Base-by-base conservation (phyloP, 2,113 vertebrate species). In the Varanus komodoensis region DNA sequence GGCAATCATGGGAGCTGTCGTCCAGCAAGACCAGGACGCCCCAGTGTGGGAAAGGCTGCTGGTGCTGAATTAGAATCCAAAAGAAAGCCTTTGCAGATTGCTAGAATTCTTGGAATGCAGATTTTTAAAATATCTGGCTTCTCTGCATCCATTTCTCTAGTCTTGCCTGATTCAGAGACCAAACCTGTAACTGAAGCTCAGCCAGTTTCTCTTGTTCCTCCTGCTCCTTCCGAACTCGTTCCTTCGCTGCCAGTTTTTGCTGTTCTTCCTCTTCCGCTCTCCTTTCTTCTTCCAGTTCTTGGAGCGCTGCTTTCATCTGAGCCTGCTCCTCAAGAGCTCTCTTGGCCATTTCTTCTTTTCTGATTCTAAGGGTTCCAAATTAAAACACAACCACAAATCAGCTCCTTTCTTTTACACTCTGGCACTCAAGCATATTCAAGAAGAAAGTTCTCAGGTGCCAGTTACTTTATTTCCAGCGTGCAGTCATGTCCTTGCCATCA, bases 131-230 rank as follows among this genome's bases (percentile, higher is more conserved):
- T 3, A 61, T 34, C n/a, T 21, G 64, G 57, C 57, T 21, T 64
- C 54, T 44, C 21, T n/a, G 5, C 12, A 48, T 12, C 61, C 64
- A 12, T 69, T 84, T 11, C 44, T n/a, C 44, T 32, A 12, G 38
- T 27, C 25, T 5, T 29, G 67, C 68, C 68, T 17, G 6, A 50
- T n/a, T 12, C 68, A 1, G 44, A 9, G 57, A 89, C 48, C 95
- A 86, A 91, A 98, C 98, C 98, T 99, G 98, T 57, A 95, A 98
- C 1, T 98, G 97, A 57, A 97, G 97, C 85, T 98, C 97, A 0
- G 89, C 96, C 11, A 97, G 97, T 6, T 95, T 97, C 89, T 97
- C 94, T 27, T 95, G 97, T 90, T 98, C 98, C 71, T 98, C 98
- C 54, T 96, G 97, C 0, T 97, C 97, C 71, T 95, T 92, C 12